Base-by-base conservation (phyloP, 1,140 invertebrate species). In the Subanguina moxae region DNA sequence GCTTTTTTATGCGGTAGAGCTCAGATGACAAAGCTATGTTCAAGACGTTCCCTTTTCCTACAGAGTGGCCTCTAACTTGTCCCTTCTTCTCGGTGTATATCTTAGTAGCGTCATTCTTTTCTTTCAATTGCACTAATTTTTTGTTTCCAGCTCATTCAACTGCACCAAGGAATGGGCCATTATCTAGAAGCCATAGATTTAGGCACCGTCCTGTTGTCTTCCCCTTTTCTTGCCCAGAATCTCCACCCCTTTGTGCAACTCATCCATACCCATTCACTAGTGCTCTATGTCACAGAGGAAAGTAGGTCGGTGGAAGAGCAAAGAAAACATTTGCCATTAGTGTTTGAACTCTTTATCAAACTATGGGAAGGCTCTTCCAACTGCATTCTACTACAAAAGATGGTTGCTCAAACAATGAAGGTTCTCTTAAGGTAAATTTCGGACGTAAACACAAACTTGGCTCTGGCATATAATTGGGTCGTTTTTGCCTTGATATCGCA, bases 101-200 rank as follows among this genome's bases (percentile, higher is more conserved):
- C n/a, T n/a, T n/a, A n/a, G n/a, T n/a, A n/a, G n/a, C n/a, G 46
- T 70, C 69, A n/a, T 19, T 9, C 63, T 0, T 70, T 13, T 27
- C 27, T n/a, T 65, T 58, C 15, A 27, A n/a, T n/a, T n/a, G n/a
- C n/a, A n/a, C n/a, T n/a, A n/a, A 21, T 1, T 19, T 19, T 7
- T 11, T 73, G 1, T 1, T 76, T 76, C 61, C 43, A 72, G 72
- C 58, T 73, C 7, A 73, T 73, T 52, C 67, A 73, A 57, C 17
- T 73, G 15, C 69, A 78, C 38, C 72, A 74, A 27, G 25, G 23
- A 21, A 73, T 73, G 76, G 57, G 72, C 21, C 66, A 78, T 27
- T 77, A 74, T 23, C 68, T 68, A n/a, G 46, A 74, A 21, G 75
- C 72, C 23, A 42, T 76, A 30, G 75, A 42, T 11, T n/a, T 52